These are phyloP conservation scores for Tridacna crocea DNA, from an alignment of 2,888 invertebrate species.

Conservation along the genomic window DNA sequence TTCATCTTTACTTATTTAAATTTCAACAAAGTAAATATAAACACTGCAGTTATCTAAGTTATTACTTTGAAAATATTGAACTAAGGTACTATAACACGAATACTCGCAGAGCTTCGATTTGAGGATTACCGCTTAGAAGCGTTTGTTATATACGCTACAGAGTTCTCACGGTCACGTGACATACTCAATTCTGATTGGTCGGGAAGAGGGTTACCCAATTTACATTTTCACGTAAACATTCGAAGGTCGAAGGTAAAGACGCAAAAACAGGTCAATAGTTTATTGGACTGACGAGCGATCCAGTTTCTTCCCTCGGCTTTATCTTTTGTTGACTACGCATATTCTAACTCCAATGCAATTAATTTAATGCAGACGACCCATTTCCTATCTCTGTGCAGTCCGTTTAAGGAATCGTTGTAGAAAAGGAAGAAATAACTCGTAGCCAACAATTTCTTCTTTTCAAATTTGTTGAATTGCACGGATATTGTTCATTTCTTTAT, in stretches of 20 bases:
- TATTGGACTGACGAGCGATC: background rate
- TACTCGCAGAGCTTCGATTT: background rate
- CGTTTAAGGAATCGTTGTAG: too few species aligned
- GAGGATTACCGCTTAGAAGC: background rate
- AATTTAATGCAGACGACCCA: too few species aligned
- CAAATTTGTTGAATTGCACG: too few species aligned
- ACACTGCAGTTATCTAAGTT: background rate
- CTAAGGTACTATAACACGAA: background rate
- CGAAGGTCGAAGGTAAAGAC: background rate
- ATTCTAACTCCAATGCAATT: too few species aligned
- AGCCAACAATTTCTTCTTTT: too few species aligned
- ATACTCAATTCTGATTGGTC: conserved; percentile 33
- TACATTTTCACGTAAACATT: conserved; percentile 21
- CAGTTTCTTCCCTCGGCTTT: too few species aligned
- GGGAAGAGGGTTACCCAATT: conserved; percentile 38
- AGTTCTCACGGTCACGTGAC: conserved; percentile 46
- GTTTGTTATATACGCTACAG: conserved; percentile 8
- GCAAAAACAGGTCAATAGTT: conserved; percentile 1
- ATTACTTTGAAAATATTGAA: conserved; percentile 4
- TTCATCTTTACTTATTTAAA: conserved; percentile 2
- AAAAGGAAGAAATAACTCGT: too few species aligned
- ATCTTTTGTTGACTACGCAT: too few species aligned
- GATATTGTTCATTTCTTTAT: too few species aligned
- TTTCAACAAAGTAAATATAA: background rate
- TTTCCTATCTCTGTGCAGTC: too few species aligned